These are phyloP conservation scores for Deilephila elpenor DNA, from an alignment of 2,888 invertebrate species.

Conservation along the genomic window DNA sequence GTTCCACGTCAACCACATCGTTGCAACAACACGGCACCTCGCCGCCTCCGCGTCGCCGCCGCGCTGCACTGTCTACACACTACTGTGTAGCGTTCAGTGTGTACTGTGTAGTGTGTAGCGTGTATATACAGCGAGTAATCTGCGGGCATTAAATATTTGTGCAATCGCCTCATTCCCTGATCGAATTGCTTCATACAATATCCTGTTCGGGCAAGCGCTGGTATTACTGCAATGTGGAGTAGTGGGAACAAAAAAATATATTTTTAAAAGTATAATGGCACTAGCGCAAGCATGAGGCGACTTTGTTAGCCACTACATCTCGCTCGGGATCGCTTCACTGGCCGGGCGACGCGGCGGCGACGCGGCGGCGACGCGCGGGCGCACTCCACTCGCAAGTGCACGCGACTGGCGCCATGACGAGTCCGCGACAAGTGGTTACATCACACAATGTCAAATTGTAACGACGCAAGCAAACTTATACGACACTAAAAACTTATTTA, in stretches of 20 bases:
- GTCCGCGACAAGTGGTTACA: not conserved
- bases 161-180: too few species aligned
- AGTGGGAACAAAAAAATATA: too few species aligned
- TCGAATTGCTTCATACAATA: too few species aligned
- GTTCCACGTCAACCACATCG: not conserved
- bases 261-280: too few species aligned
- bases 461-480: slow-evolving; percentile 6
- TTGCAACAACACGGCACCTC: not conserved
- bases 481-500: not conserved
- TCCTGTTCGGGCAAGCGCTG: too few species aligned
- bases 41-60: not conserved
- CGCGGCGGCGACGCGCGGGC: not conserved
- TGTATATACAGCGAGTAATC: too few species aligned
- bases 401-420: not conserved
- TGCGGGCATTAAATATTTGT: too few species aligned
- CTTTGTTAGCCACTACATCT: not conserved
- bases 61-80: not conserved
- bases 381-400: not conserved
- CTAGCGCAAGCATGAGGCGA: not conserved
- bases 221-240: too few species aligned
- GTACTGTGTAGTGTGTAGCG: too few species aligned
- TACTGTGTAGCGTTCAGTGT: too few species aligned
- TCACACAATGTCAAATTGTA: too few species aligned
- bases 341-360: too few species aligned
- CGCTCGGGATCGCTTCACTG: not conserved